Evolutionary conservation across 2,888 invertebrate genomes (phyloP), one percentile per base, ranked within the genome.

Genomic region (Stramonita haemastoma): DNA sequence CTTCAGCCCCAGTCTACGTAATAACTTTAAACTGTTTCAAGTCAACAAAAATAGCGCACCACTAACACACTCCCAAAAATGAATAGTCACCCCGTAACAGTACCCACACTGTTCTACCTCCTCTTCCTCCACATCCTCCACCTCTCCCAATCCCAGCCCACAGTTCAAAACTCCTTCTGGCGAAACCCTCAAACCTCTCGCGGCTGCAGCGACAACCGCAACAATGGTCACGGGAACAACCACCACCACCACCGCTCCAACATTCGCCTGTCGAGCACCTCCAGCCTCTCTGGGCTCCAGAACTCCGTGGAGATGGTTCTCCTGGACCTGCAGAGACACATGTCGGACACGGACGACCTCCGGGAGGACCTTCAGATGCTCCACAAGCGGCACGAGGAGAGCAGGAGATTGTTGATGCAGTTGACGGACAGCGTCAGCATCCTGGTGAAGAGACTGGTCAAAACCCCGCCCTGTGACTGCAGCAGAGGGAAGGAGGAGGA

Each of bases 321-420:
- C 5, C 87, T 87, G 87, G 87, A 87, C 73, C n/a, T 87, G 11
- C 87, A 87, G 87, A 36, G 60, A 13, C 87, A 87, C 8, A 60
- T 19, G 29, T 15, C 19, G 87, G 73, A 87, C 73, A 32, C 73
- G 15, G 87, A 70, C 13, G 46, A 11, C n/a, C 87, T 73, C 19
- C 66, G 22, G 73, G 13, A 46, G 46, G 46, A 70, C 46, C 73
- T 87, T 17, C 60, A 8, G 8, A n/a, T 36, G 29, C 73, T 87
- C 22, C 70, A 36, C 26, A 26, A 17, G 5, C 70, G 73, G 13
- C 73, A 70, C 73, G 87, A 87, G 66, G 87, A 87, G 66, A 73
- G 29, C 70, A 60, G 73, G 36, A 22, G 36, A 5, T 73, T 87
- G n/a, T 46, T 87, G 73, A 15, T 46, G 26, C 87, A 87, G 73